Evolutionary conservation across 2,113 vertebrate species (phyloP), one percentile per base, ranked within the genome.

Genomic region (Neotoma lepida): DNA sequence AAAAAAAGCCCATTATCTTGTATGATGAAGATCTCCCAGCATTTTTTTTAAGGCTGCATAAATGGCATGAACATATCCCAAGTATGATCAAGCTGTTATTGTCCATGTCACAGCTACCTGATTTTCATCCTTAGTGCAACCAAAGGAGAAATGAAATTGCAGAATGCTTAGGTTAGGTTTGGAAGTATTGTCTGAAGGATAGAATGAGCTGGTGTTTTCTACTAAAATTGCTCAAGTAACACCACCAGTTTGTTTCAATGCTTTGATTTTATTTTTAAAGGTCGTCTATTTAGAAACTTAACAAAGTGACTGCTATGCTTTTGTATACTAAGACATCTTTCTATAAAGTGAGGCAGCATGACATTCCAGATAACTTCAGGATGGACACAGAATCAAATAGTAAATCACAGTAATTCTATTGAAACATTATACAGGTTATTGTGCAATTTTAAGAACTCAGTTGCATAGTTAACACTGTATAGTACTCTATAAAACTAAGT

Each of bases 401-500:
- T 46, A 87, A 71, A 78, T 81, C 91, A 88, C 90, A 82, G 41
- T 68, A 95, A 77, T n/a, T 80, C 61, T 64, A 90, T 70, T 44
- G 54, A 88, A 90, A 90, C 22, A 58, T 90, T 30, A 89, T 94
- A 95, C 81, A 78, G 24, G 1, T 41, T 70, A 64, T 58, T 91
- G 89, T 97, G 90, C 81, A 74, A 68, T 39, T 30, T 94, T 77
- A 49, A 76, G 70, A 91, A 93, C 70, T 81, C 63, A 66, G 9
- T 96, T 96, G 96, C 96, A 94, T 94, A 96, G 97, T 68, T 94
- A 93, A 87, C 89, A 74, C 61, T 70, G n/a, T 66, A 13, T 66
- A 84, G 76, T 73, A 70, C 46, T 86, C 84, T 49, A 35, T 91
- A 68, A 74, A 84, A 68, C 14, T 12, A 66, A 64, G 30, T 82